Evolutionary conservation across 2,113 vertebrate genomes (phyloP).

Genomic region (Tachysurus fulvidraco): DNA sequence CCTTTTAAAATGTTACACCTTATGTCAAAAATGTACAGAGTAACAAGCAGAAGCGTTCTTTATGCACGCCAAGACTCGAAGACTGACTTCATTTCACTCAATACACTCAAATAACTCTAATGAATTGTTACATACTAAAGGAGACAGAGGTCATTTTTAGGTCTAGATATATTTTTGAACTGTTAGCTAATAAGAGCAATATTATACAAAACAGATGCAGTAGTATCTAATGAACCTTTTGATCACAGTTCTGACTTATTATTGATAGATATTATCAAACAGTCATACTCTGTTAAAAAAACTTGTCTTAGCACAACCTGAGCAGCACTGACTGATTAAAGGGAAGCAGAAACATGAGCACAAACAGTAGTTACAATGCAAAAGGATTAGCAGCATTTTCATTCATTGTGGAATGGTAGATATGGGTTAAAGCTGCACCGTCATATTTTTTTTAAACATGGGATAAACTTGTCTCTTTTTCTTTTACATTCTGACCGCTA

Average conservation of each 20-base stretch:
- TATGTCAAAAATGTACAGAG: constrained; percentile 38
- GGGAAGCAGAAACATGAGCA: constrained; percentile 49
- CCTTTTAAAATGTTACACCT: constrained; percentile 30
- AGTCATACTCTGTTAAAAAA: constrained; percentile 10
- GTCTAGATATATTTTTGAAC: constrained; percentile 18
- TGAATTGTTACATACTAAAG: constrained; percentile 39
- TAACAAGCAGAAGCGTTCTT: constrained; percentile 40
- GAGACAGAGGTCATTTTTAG: constrained; percentile 29
- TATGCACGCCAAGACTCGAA: constrained; percentile 36
- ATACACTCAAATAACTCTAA: constrained; percentile 11
- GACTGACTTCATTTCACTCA: constrained; percentile 23
- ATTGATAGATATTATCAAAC: constrained; percentile 36
- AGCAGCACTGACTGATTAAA: constrained; percentile 54
- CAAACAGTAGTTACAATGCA: constrained; percentile 43
- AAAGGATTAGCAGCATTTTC: constrained; percentile 53
- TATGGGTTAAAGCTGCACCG: constrained; percentile 26
- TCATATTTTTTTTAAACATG: neutral
- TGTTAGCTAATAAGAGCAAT: constrained; percentile 34
- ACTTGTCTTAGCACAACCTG: constrained; percentile 46
- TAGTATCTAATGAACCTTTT: constrained; percentile 37
- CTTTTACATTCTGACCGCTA: neutral
- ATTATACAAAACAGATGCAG: constrained; percentile 43
- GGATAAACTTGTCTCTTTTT: neutral
- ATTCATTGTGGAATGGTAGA: constrained; percentile 44
- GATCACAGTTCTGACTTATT: constrained; percentile 37